Conservation (phyloP, 2,888 invertebrate species). For the Callinectes sapidus region DNA sequence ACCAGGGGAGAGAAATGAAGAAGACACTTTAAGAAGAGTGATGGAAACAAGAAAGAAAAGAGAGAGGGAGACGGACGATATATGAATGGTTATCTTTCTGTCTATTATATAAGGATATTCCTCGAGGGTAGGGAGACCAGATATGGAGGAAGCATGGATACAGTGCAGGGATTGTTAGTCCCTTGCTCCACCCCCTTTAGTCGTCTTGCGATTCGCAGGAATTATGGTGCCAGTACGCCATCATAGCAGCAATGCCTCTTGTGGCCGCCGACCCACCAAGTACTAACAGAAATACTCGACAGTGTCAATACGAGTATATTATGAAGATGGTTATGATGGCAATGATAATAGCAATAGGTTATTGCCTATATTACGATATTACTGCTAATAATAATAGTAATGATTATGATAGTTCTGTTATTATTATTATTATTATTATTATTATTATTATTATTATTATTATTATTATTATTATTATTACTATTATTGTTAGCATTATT, state of each 20-base stretch:
- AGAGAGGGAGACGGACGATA: too few species aligned
- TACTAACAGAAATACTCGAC: not conserved
- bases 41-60: not conserved
- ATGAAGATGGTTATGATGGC: not conserved
- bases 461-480: not conserved
- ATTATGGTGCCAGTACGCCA: too few species aligned
- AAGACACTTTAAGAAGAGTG: not conserved
- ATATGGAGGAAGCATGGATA: too few species aligned
- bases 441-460: constrained; percentile 37
- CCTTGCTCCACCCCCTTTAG: too few species aligned
- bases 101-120: too few species aligned
- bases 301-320: not conserved
- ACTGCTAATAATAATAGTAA: not conserved
- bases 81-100: too few species aligned
- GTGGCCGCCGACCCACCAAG: too few species aligned
- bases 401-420: not conserved
- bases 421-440: constrained; percentile 4
- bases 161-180: too few species aligned
- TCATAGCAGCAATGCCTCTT: too few species aligned
- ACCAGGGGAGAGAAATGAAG: not conserved
- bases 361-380: not conserved
- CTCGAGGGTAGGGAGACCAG: too few species aligned
- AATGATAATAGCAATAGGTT: not conserved
- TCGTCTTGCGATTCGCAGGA: too few species aligned
- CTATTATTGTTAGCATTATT: not conserved